Percentiles rank a stretch among this genome's conserved stretches.
Conservation (phyloP, 2,888 invertebrate species). For the Cryptus armator region DNA sequence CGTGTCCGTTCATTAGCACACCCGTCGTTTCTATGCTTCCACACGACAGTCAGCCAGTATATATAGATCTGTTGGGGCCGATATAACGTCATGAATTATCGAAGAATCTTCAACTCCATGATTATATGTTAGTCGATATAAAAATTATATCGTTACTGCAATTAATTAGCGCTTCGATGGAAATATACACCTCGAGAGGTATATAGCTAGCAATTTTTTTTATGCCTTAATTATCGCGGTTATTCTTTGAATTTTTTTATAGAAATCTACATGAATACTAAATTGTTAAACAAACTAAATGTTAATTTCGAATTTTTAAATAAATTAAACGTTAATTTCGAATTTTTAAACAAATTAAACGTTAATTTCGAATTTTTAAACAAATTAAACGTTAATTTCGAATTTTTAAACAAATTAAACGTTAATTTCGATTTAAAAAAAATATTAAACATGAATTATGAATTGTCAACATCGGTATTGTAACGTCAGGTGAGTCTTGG, state of each 20-base stretch:
- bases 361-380: too few relatives aligned
- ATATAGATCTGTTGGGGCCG: background rate
- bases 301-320: too few relatives aligned
- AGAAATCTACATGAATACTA: too few relatives aligned
- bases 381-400: too few relatives aligned
- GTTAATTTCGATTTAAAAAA: too few relatives aligned
- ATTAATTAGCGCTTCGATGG: background rate
- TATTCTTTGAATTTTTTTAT: background rate
- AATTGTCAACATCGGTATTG: too few relatives aligned
- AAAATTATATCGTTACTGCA: background rate
- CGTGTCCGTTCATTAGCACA: slow-evolving; percentile 54
- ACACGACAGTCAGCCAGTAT: background rate
- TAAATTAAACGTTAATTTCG: too few relatives aligned
- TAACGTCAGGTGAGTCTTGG: too few relatives aligned
- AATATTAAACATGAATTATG: too few relatives aligned
- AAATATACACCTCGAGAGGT: background rate
- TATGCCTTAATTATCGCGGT: background rate
- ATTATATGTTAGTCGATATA: background rate
- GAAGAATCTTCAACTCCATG: slow-evolving; percentile 10
- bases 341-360: too few relatives aligned
- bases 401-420: too few relatives aligned
- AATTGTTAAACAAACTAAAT: too few relatives aligned
- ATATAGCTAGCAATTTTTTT: background rate
- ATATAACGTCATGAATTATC: slow-evolving; percentile 45
- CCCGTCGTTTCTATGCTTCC: slow-evolving; percentile 21